phyloP scores from a whole-genome alignment of 2,888 invertebrate species.

The Pheosia tremula region DNA sequence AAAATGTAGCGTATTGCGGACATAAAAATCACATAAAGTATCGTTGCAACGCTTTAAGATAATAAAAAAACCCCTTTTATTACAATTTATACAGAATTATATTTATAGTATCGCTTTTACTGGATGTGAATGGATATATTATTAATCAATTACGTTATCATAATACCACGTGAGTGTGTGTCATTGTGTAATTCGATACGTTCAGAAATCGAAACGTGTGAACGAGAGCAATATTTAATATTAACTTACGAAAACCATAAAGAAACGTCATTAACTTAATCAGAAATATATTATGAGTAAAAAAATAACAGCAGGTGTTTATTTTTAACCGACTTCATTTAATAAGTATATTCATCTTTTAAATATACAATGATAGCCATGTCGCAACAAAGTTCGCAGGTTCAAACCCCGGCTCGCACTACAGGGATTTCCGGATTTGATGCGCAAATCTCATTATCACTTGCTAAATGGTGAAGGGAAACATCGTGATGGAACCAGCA shows the following conservation, averaged over 20 bases:
- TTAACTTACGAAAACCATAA: not conserved
- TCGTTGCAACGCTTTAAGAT: not conserved
- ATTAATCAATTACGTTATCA: not conserved
- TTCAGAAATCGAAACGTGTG: conserved; percentile 5
- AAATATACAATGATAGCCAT: too few species aligned
- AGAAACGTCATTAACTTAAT: not conserved
- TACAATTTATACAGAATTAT: not conserved
- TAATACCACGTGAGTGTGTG: not conserved
- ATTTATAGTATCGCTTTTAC: not conserved
- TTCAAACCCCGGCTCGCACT: too few species aligned
- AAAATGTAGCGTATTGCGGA: not conserved
- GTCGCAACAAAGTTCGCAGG: too few species aligned
- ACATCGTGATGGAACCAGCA: too few species aligned
- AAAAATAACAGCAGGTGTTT: not conserved
- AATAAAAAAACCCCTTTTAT: not conserved
- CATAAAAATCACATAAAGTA: not conserved
- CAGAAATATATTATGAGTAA: not conserved
- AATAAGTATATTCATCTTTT: not conserved
- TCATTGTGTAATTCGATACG: conserved; percentile 5
- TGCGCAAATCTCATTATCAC: too few species aligned
- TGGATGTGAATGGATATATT: not conserved
- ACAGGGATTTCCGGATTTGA: too few species aligned
- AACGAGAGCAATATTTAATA: not conserved
- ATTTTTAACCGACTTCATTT: not conserved
- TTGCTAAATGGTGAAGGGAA: too few species aligned